A percentile compares a stretch with the other conserved stretches of the same genome.
Evolutionary conservation across 2,113 vertebrate genomes (phyloP).

Genomic region (Elaphurus davidianus): DNA sequence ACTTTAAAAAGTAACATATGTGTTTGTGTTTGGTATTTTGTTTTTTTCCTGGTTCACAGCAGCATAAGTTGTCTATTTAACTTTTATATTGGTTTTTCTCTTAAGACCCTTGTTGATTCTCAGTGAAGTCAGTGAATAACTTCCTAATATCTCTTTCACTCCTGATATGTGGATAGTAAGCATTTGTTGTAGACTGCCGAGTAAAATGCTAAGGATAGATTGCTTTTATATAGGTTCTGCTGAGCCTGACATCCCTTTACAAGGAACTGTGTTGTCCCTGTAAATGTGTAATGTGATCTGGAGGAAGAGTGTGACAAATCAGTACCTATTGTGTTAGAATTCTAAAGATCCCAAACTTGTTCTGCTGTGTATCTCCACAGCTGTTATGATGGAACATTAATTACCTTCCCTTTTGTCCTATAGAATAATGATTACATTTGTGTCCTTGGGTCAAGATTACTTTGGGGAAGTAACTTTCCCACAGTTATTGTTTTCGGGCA

Average conservation of each 20-base stretch:
- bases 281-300: constrained; percentile 27
- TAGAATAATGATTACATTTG: constrained; percentile 15
- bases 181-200: constrained; percentile 53
- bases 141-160: constrained; percentile 40
- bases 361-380: neutral
- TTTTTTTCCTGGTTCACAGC: constrained; percentile 30
- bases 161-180: constrained; percentile 66
- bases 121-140: constrained; percentile 37
- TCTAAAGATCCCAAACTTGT: constrained; percentile 48
- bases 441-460: constrained; percentile 45
- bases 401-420: constrained; percentile 8
- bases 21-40: neutral
- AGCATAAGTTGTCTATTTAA: neutral
- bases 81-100: constrained; percentile 33
- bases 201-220: constrained; percentile 42
- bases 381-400: neutral
- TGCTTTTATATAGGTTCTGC: neutral
- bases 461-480: constrained; percentile 43
- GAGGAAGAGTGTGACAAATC: neutral
- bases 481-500: constrained; percentile 38
- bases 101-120: constrained; percentile 18
- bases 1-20: neutral
- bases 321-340: constrained; percentile 43
- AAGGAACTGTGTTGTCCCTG: neutral
- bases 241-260: constrained; percentile 16